Evolutionary conservation across 2,113 vertebrate genomes (phyloP).

Genomic region (Chaenogobius annularis): DNA sequence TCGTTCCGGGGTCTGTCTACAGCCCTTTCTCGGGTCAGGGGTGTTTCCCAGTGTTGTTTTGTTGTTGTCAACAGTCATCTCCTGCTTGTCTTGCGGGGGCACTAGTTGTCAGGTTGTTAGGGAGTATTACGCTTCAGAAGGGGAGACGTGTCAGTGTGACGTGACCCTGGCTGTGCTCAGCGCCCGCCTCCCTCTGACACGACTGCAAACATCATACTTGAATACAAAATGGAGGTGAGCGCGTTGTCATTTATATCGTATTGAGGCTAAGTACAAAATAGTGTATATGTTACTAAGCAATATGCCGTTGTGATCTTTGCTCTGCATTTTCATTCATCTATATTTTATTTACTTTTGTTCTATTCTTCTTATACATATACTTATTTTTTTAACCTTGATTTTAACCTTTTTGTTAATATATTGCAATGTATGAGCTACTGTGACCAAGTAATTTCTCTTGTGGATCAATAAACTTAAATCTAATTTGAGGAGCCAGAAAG

Average conservation of each 20-base stretch:
- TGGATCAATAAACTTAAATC: too few relatives aligned
- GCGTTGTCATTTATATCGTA: neutral
- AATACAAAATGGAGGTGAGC: neutral
- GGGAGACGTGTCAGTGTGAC: slow-evolving; percentile 36
- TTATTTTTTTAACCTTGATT: too few relatives aligned
- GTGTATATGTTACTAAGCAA: too few relatives aligned
- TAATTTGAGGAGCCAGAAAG: too few relatives aligned
- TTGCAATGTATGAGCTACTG: too few relatives aligned
- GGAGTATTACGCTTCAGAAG: slow-evolving; percentile 41
- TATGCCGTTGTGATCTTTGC: too few relatives aligned
- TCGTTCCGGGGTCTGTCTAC: neutral
- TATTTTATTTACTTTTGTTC: too few relatives aligned
- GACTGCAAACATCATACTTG: slow-evolving; percentile 25
- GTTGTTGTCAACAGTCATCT: slow-evolving; percentile 24
- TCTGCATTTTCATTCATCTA: too few relatives aligned
- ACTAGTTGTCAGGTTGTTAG: slow-evolving; percentile 44
- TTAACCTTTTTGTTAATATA: too few relatives aligned
- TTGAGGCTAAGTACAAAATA: neutral
- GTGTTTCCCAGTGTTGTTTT: slow-evolving; percentile 12
- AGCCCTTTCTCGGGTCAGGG: slow-evolving; percentile 25
- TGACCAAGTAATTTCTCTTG: too few relatives aligned
- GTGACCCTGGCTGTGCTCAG: slow-evolving; percentile 39
- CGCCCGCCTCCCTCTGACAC: slow-evolving; percentile 24
- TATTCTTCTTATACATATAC: too few relatives aligned
- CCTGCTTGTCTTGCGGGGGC: slow-evolving; percentile 19